Evolutionary conservation across 2,888 invertebrate species (phyloP).

Genomic region (Cylloceria caligata): DNA sequence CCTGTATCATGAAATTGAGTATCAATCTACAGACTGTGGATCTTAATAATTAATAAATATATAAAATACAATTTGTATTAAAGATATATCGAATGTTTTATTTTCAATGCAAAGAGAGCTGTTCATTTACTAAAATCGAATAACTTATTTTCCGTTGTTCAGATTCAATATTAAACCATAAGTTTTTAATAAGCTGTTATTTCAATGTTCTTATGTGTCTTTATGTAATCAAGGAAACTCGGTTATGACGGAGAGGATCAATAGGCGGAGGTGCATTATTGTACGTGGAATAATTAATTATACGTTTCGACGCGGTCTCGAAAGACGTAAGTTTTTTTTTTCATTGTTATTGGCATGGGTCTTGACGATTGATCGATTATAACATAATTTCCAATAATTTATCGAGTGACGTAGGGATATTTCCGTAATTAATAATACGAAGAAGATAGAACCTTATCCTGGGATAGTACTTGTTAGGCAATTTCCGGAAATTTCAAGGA

Average conservation of each 20-base stretch:
- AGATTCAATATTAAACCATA: neutral
- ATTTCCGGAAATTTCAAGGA: neutral
- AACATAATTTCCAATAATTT: neutral
- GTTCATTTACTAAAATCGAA: neutral
- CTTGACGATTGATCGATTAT: neutral
- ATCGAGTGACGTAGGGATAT: neutral
- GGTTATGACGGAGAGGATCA: neutral
- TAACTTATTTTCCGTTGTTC: neutral
- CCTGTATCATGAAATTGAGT: neutral
- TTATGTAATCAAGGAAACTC: neutral
- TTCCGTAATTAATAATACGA: neutral
- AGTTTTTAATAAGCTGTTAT: neutral
- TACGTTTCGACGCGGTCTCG: neutral
- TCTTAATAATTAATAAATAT: neutral
- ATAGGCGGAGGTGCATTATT: neutral
- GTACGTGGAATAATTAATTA: neutral
- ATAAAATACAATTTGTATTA: neutral
- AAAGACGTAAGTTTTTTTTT: neutral
- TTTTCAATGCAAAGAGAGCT: neutral
- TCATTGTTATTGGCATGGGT: neutral
- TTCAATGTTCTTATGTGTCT: neutral
- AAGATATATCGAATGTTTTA: neutral
- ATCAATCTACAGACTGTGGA: neutral
- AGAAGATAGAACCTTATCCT: neutral
- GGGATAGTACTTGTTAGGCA: neutral